Percentiles rank a stretch among this genome's conserved stretches.
Conservation (phyloP, 2,113 vertebrate genomes). For the Podilymbus podiceps region DNA sequence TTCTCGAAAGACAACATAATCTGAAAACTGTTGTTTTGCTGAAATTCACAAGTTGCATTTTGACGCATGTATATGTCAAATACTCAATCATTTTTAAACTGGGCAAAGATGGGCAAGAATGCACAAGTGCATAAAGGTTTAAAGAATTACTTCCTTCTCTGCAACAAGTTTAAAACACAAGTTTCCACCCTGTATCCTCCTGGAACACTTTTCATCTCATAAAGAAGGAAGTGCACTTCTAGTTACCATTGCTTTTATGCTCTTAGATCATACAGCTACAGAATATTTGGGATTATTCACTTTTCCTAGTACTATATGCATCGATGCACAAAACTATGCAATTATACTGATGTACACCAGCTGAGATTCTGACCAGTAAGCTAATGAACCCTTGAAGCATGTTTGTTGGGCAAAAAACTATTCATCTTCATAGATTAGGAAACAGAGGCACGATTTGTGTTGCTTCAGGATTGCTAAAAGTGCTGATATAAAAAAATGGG, state of each 20-base stretch:
- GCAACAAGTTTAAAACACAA: not conserved
- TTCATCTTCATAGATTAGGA: not conserved
- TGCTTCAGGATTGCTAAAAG: not conserved
- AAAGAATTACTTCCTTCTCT: not conserved
- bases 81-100: not conserved
- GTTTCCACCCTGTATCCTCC: not conserved
- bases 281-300: not conserved
- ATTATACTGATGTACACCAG: not conserved
- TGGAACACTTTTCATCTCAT: not conserved
- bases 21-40: not conserved
- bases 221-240: not conserved
- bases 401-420: not conserved
- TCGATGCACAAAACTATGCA: not conserved
- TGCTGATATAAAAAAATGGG: not conserved
- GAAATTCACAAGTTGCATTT: not conserved
- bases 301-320: not conserved
- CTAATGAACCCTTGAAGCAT: not conserved
- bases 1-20: not conserved
- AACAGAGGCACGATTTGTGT: not conserved
- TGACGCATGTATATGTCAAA: not conserved
- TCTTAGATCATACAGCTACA: not conserved
- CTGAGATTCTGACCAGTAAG: not conserved
- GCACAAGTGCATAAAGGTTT: not conserved
- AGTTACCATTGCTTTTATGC: not conserved
- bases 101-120: not conserved